A percentile compares a stretch with the other conserved stretches of the same genome.
Evolutionary conservation across 2,113 vertebrate genomes (phyloP).

Genomic region (Corythaeola cristata): DNA sequence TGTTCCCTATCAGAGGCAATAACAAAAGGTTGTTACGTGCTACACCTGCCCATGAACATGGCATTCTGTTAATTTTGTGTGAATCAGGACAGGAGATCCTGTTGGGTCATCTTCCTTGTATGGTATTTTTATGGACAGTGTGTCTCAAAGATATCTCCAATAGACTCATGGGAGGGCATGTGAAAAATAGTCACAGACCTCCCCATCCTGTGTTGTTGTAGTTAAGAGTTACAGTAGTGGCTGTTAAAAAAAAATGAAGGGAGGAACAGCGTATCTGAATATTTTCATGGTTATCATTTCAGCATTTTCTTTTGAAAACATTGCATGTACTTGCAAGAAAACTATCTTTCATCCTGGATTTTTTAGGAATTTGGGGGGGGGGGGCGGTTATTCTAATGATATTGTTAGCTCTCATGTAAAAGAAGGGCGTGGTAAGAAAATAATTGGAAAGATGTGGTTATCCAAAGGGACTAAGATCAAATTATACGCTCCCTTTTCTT

Average conservation of each 20-base stretch:
- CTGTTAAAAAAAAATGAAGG: background rate
- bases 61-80: background rate
- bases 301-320: background rate
- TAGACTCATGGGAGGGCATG: accelerated
- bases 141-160: background rate
- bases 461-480: background rate
- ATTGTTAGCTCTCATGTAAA: background rate
- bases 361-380: background rate
- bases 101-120: background rate
- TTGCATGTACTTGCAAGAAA: background rate
- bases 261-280: background rate
- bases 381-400: background rate
- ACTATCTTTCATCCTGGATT: background rate
- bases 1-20: background rate
- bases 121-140: background rate
- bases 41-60: background rate
- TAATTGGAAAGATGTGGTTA: background rate
- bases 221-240: background rate
- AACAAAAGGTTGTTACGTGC: background rate
- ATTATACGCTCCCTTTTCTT: background rate
- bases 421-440: background rate
- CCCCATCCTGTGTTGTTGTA: background rate
- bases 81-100: background rate
- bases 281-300: background rate
- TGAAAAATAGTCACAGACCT: background rate